A percentile compares a stretch with the other conserved stretches of the same genome.
Evolutionary conservation across 2,113 vertebrate genomes (phyloP).

Genomic region (Marcusenius ussheri): DNA sequence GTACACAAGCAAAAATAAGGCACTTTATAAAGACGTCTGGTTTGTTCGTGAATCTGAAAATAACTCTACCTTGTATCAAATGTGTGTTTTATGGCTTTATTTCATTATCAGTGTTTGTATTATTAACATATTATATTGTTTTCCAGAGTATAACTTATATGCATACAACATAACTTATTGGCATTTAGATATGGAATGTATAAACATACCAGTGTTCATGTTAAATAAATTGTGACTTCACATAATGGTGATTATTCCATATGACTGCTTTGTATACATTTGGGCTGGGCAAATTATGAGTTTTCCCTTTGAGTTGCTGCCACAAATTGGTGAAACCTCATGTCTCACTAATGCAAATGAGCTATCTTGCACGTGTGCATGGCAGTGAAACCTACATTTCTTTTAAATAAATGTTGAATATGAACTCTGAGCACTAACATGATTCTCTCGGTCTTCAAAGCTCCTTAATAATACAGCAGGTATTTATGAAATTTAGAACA

Average conservation of each 20-base stretch:
- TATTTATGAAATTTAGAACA: not conserved
- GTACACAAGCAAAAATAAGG: not conserved
- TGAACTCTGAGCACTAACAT: not conserved
- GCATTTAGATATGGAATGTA: not conserved
- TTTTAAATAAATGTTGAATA: not conserved
- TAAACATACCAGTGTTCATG: not conserved
- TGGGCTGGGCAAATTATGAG: not conserved
- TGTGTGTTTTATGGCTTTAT: not conserved
- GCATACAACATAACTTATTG: not conserved
- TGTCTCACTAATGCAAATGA: not conserved
- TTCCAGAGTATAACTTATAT: not conserved
- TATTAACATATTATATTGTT: not conserved
- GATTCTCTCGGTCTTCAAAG: not conserved
- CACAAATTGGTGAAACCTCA: not conserved
- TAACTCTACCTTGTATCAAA: not conserved
- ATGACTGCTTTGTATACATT: not conserved
- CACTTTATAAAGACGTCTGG: not conserved
- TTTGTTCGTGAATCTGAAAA: not conserved
- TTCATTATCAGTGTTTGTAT: not conserved
- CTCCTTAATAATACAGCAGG: not conserved
- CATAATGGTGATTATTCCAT: not conserved
- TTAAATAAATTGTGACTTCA: not conserved
- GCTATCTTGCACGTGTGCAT: not conserved
- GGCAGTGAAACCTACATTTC: not conserved
- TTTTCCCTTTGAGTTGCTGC: not conserved